phyloP scores from a whole-genome alignment of 2,113 vertebrate genomes.

The Blennius ocellaris region DNA sequence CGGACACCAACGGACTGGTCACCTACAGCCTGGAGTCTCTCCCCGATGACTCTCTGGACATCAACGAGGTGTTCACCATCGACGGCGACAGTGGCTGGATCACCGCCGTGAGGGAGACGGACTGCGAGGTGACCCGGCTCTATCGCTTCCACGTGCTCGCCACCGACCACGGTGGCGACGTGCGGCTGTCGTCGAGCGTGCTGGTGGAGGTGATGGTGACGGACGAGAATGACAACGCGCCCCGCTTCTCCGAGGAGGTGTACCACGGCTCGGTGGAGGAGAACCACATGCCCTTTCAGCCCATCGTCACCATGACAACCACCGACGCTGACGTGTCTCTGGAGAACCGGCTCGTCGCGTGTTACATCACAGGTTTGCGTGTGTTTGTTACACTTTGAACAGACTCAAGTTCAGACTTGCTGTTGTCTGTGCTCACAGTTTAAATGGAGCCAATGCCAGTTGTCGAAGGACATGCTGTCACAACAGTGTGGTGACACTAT shows the following conservation, averaged over 20 bases:
- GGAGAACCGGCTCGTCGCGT: slow-evolving; percentile 91
- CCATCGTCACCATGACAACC: slow-evolving; percentile 88
- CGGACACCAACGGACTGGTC: slow-evolving; percentile 90
- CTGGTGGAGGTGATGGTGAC: slow-evolving; percentile 92
- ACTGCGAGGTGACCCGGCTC: slow-evolving; percentile 87
- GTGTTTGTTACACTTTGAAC: no score
- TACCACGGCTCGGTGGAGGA: slow-evolving; percentile 91
- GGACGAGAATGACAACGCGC: slow-evolving; percentile 96
- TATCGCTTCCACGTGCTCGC: slow-evolving; percentile 91
- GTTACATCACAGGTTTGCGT: slow-evolving; percentile 95
- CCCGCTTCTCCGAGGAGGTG: slow-evolving; percentile 87
- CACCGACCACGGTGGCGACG: slow-evolving; percentile 88
- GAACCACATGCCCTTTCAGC: slow-evolving; percentile 87
- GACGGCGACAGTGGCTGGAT: slow-evolving; percentile 94
- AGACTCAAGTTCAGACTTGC: slow-evolving; percentile 35
- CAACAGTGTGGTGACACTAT: slow-evolving; percentile 24
- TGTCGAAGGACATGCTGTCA: slow-evolving; percentile 42
- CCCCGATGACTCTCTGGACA: slow-evolving; percentile 76
- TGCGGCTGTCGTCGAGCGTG: slow-evolving; percentile 90
- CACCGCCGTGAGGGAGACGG: slow-evolving; percentile 86
- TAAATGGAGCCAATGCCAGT: slow-evolving; percentile 53
- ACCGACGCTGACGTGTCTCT: slow-evolving; percentile 89
- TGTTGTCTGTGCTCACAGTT: slow-evolving; percentile 56
- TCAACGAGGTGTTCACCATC: slow-evolving; percentile 88
- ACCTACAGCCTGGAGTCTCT: slow-evolving; percentile 89